Base-by-base conservation (phyloP, 1,140 invertebrate genomes). In the Drosophila kurseongensis region DNA sequence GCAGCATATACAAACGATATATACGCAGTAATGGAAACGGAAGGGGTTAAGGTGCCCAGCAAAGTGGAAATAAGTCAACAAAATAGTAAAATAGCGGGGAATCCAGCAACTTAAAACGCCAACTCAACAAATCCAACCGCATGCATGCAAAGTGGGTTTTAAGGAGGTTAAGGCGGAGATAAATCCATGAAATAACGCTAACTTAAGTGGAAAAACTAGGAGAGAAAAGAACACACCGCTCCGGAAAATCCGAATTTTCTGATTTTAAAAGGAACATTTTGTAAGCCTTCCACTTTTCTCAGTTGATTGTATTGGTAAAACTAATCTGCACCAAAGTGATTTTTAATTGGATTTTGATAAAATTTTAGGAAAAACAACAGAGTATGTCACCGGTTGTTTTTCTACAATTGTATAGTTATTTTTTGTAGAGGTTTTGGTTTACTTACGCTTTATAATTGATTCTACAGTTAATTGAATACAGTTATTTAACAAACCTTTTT, bases 1-100 rank as follows among this genome's bases (percentile, higher is more conserved):
- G 55, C 67, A 48, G 72, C 67, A 74, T 62, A 63, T 51, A 75
- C 66, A 55, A 68, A 65, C 45, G 57, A 67, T 67, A 67, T 63
- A 27, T 52, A 68, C 65, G 61, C 40, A 68, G 48, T 36, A 69
- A 67, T 61, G 63, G 63, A 50, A 68, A 63, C 32, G 47, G 54
- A 57, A 47, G 13, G 29, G 63, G 50, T 69, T 71, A 71, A 40
- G 50, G 66, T 69, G 65, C 62, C 62, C 62, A 57, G 66, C 16
- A 51, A 38, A 23, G 14, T n/a, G 27, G 55, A 40, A 65, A 48
- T 7, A 27, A 48, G 60, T 65, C 63, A 66, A 65, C 60, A 29
- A 36, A 50, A 65, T 41, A 42, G 23, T 7, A 29, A 42, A 27
- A 59, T 42, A 59, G 59, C 16, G 35, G 77, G 47, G 55, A 57